Evolutionary conservation across 2,888 invertebrate species (phyloP), one percentile per base, ranked within the genome.

Genomic region (Fragum sueziense): DNA sequence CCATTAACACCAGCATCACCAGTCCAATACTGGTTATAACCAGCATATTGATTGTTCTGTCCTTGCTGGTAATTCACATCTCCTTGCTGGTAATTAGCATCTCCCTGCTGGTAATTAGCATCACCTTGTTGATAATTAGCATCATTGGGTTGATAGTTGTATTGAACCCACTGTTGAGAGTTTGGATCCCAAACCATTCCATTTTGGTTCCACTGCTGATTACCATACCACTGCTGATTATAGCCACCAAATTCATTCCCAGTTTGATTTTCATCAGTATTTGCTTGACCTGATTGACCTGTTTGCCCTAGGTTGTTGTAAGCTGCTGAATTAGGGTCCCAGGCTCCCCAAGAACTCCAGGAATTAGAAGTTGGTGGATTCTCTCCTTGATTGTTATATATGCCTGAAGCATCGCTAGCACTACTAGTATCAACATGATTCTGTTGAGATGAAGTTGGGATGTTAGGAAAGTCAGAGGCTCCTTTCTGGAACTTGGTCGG

Each of bases 401-500:
- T 41, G 0, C 65, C 65, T 4, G 65, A n/a, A 9, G 31, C 6
- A n/a, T 52, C 33, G 33, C 71, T 33, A 17, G 61, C 59, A 20
- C 25, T 61, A 59, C 57, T 25, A 11, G 20, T n/a, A 47, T 52
- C 41, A 9, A 33, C 22, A 22, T 25, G 57, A 25, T 73, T 73
- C 22, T 65, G 51, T 34, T 65, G 57, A 17, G 27, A n/a, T 68
- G 59, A 9, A 22, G 62, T 6, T 61, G 69, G 41, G 22, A 47
- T 57, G 11, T 59, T 25, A 29, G 22, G 27, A 47, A 25, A 37
- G 37, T 54, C 29, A 14, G 57, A 22, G 20, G 47, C 51, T 11
- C 33, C 34, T 61, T 70, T 76, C 57, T 89, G 86, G 67, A 88
- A 89, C 61, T 88, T 83, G 22, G 86, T 73, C 20, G 91, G 90